Conservation (phyloP, 1,140 invertebrate species). For the Radopholus similis region DNA sequence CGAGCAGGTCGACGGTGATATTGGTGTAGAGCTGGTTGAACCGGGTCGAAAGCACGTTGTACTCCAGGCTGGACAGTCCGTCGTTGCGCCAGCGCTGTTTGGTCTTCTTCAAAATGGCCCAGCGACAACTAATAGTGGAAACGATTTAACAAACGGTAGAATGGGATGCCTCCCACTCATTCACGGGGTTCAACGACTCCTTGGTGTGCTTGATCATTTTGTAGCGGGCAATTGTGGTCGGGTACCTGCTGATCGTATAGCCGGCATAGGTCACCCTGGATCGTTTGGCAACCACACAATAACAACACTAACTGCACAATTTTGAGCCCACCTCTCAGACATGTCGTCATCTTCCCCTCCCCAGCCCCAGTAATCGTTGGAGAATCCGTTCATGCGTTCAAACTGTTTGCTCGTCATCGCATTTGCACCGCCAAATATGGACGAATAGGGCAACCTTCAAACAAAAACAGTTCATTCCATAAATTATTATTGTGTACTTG, state of each 20-base stretch:
- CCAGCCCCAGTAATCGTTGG: constrained; percentile 81
- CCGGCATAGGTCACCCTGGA: constrained; percentile 48
- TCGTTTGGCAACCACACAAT: not conserved
- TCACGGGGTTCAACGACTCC: constrained; percentile 57
- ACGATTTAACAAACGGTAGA: constrained; percentile 2
- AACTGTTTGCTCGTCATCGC: constrained; percentile 68
- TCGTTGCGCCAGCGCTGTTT: constrained; percentile 77
- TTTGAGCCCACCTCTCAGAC: constrained; percentile 28
- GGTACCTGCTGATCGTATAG: constrained; percentile 56
- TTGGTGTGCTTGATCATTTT: constrained; percentile 61
- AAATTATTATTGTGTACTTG: constrained; percentile 64
- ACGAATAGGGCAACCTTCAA: constrained; percentile 40
- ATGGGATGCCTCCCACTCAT: constrained; percentile 41
- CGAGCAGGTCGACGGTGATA: constrained; percentile 60
- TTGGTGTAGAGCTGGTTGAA: constrained; percentile 66
- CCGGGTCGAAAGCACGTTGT: constrained; percentile 71
- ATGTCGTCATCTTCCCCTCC: constrained; percentile 59
- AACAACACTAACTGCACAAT: not conserved
- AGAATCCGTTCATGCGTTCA: constrained; percentile 80
- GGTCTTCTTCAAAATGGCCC: constrained; percentile 75
- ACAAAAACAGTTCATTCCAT: not conserved
- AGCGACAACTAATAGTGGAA: constrained; percentile 63
- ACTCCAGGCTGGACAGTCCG: constrained; percentile 80
- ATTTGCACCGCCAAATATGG: constrained; percentile 68
- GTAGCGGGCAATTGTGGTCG: constrained; percentile 59